A percentile compares a stretch with the other conserved stretches of the same genome.
Conservation (phyloP, 2,888 invertebrate species). For the Noctua janthina region DNA sequence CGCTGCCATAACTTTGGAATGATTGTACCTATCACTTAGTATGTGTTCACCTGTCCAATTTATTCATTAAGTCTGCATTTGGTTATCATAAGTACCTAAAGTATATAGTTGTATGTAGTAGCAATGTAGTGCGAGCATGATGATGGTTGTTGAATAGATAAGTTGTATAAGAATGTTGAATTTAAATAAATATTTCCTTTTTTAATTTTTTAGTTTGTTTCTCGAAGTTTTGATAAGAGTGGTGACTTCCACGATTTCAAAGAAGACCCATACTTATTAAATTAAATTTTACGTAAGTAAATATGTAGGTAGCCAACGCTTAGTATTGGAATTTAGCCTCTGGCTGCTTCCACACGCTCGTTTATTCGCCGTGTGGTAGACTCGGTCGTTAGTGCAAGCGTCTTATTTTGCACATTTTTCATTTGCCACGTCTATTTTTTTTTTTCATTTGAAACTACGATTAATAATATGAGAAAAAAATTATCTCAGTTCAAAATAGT, state of each 20-base stretch:
- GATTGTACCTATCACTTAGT: background rate
- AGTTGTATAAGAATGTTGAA: conserved; percentile 50
- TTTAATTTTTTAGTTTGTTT: conserved; percentile 45
- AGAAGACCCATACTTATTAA: too few species aligned
- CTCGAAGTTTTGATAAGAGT: conserved; percentile 7
- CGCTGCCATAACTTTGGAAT: background rate
- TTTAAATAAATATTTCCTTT: conserved; percentile 57
- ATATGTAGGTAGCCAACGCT: background rate
- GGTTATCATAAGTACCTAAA: conserved; percentile 51
- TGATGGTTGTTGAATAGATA: conserved; percentile 41
- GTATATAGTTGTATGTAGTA: conserved; percentile 29
- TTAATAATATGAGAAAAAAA: background rate
- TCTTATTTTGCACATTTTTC: conserved; percentile 2
- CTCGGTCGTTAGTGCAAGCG: background rate
- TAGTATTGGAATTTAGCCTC: background rate
- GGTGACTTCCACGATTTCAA: background rate
- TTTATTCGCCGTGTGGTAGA: background rate
- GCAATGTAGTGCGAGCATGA: conserved; percentile 54
- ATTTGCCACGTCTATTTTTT: background rate
- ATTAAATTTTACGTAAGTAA: background rate
- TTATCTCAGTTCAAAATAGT: background rate
- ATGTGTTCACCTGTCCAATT: conserved; percentile 28
- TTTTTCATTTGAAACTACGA: background rate
- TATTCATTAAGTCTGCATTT: conserved; percentile 62
- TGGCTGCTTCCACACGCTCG: background rate